Evolutionary conservation across 2,113 vertebrate species (phyloP).

Genomic region (Semnornis frantzii): DNA sequence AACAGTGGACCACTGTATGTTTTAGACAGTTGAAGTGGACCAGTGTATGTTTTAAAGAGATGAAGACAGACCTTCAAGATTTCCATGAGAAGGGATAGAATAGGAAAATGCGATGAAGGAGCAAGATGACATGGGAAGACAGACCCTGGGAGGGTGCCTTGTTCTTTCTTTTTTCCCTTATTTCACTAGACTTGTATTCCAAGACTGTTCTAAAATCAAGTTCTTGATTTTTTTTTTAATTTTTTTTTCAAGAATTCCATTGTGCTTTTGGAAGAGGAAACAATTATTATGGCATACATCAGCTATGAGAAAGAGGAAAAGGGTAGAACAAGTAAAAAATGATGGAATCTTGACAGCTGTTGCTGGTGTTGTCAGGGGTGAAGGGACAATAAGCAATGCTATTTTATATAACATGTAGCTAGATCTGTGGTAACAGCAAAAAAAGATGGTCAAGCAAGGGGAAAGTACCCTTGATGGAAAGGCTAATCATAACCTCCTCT

Average conservation of each 20-base stretch:
- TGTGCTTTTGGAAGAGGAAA: background rate
- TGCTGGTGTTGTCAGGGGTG: background rate
- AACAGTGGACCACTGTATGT: background rate
- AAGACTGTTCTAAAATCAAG: background rate
- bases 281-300: background rate
- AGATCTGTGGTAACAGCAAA: background rate
- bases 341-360: background rate
- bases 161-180: background rate
- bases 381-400: background rate
- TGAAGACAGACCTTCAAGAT: background rate
- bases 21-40: background rate
- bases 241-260: background rate
- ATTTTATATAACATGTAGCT: background rate
- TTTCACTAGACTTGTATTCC: background rate
- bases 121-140: background rate
- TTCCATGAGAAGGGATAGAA: background rate
- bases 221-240: background rate
- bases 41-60: background rate
- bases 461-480: background rate
- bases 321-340: background rate
- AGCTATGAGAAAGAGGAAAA: background rate
- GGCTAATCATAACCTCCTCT: background rate
- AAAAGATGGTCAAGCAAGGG: background rate
- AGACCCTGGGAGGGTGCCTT: fast-evolving
- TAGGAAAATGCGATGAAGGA: background rate